A percentile compares a stretch with the other conserved stretches of the same genome.
These are phyloP conservation scores for Lamellibrachia satsuma DNA, from an alignment of 2,888 invertebrate genomes.

Conservation along the genomic window DNA sequence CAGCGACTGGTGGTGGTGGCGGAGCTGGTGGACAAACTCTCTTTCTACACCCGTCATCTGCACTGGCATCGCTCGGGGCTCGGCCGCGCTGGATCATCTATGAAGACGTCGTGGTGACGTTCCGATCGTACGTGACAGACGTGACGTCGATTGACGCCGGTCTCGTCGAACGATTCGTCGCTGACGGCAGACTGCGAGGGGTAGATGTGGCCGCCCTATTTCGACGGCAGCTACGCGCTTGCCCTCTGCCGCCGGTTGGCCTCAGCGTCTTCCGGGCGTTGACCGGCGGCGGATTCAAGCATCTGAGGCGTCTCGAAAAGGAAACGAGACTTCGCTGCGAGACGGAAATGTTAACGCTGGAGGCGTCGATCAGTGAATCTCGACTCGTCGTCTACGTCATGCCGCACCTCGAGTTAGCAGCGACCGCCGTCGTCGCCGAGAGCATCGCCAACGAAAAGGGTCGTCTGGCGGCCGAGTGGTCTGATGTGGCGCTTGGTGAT, in stretches of 20 bases:
- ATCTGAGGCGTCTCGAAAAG: background rate
- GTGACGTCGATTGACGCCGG: constrained; percentile 50
- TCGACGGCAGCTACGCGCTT: background rate
- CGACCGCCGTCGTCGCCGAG: background rate
- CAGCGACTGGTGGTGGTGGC: constrained; percentile 23
- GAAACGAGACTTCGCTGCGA: background rate
- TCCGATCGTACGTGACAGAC: constrained; percentile 51
- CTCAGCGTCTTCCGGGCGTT: background rate
- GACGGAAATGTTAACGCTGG: background rate
- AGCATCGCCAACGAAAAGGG: background rate
- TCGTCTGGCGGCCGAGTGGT: background rate
- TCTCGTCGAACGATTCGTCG: background rate
- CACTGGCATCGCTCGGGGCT: constrained; percentile 44
- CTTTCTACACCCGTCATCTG: constrained; percentile 55
- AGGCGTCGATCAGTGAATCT: background rate
- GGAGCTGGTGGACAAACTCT: constrained; percentile 14
- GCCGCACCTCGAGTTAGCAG: background rate
- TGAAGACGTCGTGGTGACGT: constrained; percentile 51
- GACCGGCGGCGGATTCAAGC: background rate
- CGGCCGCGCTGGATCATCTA: constrained; percentile 54
- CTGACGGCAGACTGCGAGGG: background rate
- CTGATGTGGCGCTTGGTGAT: background rate
- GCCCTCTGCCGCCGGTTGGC: background rate
- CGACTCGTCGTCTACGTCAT: background rate
- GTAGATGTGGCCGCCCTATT: background rate